Percentiles rank a stretch among this genome's conserved stretches.
phyloP scores from a whole-genome alignment of 2,888 invertebrate species.

The Mythimna ferrago region DNA sequence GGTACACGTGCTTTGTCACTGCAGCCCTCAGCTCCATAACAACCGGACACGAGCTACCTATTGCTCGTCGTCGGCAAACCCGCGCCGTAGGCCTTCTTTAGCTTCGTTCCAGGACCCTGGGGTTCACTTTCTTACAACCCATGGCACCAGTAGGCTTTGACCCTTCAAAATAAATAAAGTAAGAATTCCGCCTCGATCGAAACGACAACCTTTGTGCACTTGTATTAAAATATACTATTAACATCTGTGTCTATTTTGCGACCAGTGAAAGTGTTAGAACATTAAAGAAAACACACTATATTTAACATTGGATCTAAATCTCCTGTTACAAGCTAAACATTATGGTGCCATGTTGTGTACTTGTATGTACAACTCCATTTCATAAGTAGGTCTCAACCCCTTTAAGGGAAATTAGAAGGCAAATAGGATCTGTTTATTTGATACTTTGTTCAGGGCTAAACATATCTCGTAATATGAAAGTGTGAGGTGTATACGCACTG shows the following conservation, averaged over 20 bases:
- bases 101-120: no score
- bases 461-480: constrained; percentile 45
- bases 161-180: no score
- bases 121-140: no score
- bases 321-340: constrained; percentile 13
- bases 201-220: no score
- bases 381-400: not conserved
- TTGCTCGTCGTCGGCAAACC: no score
- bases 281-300: not conserved
- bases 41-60: no score
- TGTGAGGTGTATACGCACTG: constrained; percentile 16
- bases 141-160: no score
- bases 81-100: no score
- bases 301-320: constrained; percentile 12
- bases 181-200: no score
- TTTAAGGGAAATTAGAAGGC: constrained; percentile 36
- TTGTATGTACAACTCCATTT: constrained; percentile 32
- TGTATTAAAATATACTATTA: not conserved
- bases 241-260: not conserved
- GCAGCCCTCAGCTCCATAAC: no score
- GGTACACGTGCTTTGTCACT: no score
- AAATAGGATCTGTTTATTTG: constrained; percentile 38
- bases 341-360: constrained; percentile 20
- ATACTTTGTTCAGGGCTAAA: constrained; percentile 29
- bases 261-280: constrained; percentile 2